Base-by-base conservation (phyloP, 1,140 invertebrate genomes). In the Elysia chlorotica region DNA sequence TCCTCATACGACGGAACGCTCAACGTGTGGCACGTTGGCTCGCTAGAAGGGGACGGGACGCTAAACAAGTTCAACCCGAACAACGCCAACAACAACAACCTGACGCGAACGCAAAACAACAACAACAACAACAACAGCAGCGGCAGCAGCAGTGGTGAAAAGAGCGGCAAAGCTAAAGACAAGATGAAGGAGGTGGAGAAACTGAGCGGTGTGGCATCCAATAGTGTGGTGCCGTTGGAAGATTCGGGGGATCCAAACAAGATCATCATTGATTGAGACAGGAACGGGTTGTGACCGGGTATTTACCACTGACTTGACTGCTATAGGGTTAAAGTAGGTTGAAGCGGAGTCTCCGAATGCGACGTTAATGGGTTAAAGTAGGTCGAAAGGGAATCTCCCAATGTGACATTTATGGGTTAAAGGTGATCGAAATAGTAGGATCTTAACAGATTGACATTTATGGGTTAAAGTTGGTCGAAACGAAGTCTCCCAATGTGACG, bases 1-100 rank as follows among this genome's bases (percentile, higher is more conserved):
- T 86, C 83, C 0, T 87, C 86, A 0, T 82, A 82, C 73, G 88
- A 89, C 76, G 83, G 86, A 6, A 83, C 80, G n/a, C 63, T 89
- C 25, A 79, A 71, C 31, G 82, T 88, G 3, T 89, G 88, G 88
- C 84, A 89, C 74, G 74, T 83, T 2, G 74, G 75, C 0, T 79
- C 77, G 33, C 74, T 85, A 14, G 78, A 80, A 17, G 2, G 31
- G 10, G 56, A 70, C 54, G 54, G 33, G 19, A 25, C 36, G 19
- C 1, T 21, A 14, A 2, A 23, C 19, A 70, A 59, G n/a, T n/a
- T n/a, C n/a, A n/a, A n/a, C n/a, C n/a, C n/a, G n/a, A 48, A 48
- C 41, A 48, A 48, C 41, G 41, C 10, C 41, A 48, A 10, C 41
- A n/a, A 10, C 41, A 48, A 14, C 41, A 48, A 48, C 41, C 10